Evolutionary conservation across 2,113 vertebrate species (phyloP).

Genomic region (Tympanuchus pallidicinctus): DNA sequence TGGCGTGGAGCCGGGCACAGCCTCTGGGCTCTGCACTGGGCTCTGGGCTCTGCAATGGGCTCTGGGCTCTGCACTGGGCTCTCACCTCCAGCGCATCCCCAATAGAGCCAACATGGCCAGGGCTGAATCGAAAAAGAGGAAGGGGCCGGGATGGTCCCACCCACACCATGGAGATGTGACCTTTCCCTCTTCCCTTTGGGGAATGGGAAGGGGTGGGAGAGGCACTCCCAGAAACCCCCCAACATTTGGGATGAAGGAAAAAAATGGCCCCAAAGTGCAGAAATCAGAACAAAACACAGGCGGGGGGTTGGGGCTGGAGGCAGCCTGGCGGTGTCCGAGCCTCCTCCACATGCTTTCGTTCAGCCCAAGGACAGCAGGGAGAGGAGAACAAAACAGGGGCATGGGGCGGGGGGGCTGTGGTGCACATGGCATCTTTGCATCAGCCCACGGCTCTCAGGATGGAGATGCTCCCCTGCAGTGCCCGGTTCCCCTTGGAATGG

Average conservation of each 20-base stretch:
- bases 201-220: background rate
- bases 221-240: background rate
- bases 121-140: slow-evolving; percentile 37
- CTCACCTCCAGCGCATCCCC: background rate
- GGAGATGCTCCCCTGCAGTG: background rate
- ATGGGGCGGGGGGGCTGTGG: background rate
- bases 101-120: background rate
- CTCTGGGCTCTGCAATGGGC: background rate
- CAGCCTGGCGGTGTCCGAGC: background rate
- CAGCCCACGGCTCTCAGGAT: background rate
- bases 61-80: background rate
- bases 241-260: background rate
- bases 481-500: background rate
- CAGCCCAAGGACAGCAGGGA: slow-evolving; percentile 30
- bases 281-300: background rate
- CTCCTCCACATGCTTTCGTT: slow-evolving; percentile 17
- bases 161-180: background rate
- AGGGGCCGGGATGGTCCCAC: background rate
- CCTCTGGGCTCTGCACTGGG: background rate
- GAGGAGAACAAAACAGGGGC: slow-evolving; percentile 42
- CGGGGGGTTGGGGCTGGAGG: background rate
- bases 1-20: background rate
- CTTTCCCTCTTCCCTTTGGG: slow-evolving; percentile 50
- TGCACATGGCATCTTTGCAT: background rate
- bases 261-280: background rate